Evolutionary conservation across 2,888 invertebrate genomes (phyloP).

Genomic region (Oasisia sp.): DNA sequence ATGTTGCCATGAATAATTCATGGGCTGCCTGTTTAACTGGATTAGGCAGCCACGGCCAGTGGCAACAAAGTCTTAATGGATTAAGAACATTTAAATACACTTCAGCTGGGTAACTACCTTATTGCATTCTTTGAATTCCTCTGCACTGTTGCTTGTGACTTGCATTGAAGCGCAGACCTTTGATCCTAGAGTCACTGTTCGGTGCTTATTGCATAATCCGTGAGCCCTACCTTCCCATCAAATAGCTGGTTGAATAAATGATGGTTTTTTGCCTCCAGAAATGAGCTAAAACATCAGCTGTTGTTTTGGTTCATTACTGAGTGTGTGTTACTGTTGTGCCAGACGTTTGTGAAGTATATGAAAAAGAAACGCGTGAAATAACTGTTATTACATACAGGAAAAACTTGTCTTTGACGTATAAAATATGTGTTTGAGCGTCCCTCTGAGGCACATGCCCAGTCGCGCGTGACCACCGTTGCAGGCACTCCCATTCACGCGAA

Average conservation of each 20-base stretch:
- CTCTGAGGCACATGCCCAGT: neutral
- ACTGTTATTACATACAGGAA: neutral
- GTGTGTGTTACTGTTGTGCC: neutral
- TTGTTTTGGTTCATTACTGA: neutral
- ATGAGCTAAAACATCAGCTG: neutral
- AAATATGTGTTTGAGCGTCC: neutral
- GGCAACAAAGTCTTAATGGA: conserved; percentile 1
- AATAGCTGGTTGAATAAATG: neutral
- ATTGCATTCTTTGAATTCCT: conserved; percentile 3
- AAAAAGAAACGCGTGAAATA: neutral
- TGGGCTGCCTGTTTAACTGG: neutral
- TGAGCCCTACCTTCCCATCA: neutral
- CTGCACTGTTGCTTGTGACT: neutral
- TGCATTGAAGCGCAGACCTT: neutral
- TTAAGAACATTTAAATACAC: conserved; percentile 5
- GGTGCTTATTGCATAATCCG: neutral
- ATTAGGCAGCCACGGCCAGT: neutral
- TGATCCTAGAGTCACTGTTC: neutral
- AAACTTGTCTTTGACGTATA: neutral
- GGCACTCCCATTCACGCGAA: neutral
- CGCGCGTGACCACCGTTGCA: neutral
- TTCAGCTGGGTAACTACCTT: neutral
- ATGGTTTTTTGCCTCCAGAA: neutral
- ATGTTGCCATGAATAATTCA: neutral
- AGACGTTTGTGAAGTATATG: neutral